These are phyloP conservation scores for Pavo muticus DNA, from an alignment of 2,113 vertebrate genomes.

Conservation along the genomic window DNA sequence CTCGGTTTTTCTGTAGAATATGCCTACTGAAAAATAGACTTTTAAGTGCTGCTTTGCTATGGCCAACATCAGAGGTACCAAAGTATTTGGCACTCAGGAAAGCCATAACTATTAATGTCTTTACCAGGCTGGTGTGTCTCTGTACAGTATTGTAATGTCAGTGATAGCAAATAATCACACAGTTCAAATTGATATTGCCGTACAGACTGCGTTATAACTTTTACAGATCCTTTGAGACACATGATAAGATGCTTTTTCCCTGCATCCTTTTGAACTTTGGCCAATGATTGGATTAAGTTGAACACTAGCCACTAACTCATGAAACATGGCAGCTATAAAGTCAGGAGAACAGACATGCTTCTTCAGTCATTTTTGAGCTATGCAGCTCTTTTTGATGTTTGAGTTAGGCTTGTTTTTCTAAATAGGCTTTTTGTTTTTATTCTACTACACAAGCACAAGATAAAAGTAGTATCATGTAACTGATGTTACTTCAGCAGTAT, in stretches of 20 bases:
- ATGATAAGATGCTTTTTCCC: background rate
- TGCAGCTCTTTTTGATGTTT: background rate
- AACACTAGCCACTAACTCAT: background rate
- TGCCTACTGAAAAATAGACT: background rate
- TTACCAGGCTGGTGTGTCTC: background rate
- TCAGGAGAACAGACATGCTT: background rate
- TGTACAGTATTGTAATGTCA: background rate
- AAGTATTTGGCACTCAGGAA: background rate
- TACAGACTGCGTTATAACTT: background rate
- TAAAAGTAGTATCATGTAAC: background rate
- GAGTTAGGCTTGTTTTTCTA: background rate
- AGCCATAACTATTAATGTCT: background rate
- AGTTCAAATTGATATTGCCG: background rate
- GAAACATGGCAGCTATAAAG: background rate
- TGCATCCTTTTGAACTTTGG: background rate
- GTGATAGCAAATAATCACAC: background rate
- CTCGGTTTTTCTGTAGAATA: background rate
- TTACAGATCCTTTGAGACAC: background rate
- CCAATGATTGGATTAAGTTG: background rate
- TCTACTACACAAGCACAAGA: background rate
- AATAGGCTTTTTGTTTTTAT: background rate
- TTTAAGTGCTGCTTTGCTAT: background rate
- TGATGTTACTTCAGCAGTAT: background rate
- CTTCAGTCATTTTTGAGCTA: background rate
- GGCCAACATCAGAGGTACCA: background rate